phyloP scores from a whole-genome alignment of 2,888 invertebrate species.

The Allygus modestus region DNA sequence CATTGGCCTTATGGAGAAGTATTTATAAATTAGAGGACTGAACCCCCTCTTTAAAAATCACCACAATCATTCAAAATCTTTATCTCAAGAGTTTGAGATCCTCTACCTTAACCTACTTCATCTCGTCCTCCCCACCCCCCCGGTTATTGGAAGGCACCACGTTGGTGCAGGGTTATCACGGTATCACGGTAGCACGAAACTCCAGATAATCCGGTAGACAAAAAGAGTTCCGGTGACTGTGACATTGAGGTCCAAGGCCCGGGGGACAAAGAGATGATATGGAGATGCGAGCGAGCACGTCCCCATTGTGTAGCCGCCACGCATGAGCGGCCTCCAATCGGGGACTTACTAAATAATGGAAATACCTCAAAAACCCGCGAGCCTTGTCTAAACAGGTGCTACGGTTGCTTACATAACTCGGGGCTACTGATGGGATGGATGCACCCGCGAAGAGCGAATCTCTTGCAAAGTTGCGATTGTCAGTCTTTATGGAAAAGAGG shows the following conservation, averaged over 20 bases:
- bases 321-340: slow-evolving; percentile 51
- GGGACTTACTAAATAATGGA: slow-evolving; percentile 61
- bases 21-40: too few species aligned
- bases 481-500: too few species aligned
- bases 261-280: slow-evolving; percentile 55
- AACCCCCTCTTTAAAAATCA: too few species aligned
- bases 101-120: neutral
- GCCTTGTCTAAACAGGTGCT: slow-evolving; percentile 60
- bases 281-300: slow-evolving; percentile 45
- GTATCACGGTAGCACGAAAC: neutral
- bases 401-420: slow-evolving; percentile 60
- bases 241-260: slow-evolving; percentile 50
- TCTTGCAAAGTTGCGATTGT: too few species aligned
- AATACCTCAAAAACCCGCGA: slow-evolving; percentile 61
- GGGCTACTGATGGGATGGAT: slow-evolving; percentile 25
- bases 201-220: slow-evolving; percentile 22
- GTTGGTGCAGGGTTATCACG: too few species aligned
- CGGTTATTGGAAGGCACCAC: too few species aligned
- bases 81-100: too few species aligned
- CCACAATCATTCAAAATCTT: too few species aligned
- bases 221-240: slow-evolving; percentile 42
- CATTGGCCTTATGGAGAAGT: too few species aligned
- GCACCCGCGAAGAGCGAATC: neutral
- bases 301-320: slow-evolving; percentile 24
- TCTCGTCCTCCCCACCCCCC: too few species aligned